Evolutionary conservation across 2,113 vertebrate species (phyloP).

Genomic region (Leptosomus discolor): DNA sequence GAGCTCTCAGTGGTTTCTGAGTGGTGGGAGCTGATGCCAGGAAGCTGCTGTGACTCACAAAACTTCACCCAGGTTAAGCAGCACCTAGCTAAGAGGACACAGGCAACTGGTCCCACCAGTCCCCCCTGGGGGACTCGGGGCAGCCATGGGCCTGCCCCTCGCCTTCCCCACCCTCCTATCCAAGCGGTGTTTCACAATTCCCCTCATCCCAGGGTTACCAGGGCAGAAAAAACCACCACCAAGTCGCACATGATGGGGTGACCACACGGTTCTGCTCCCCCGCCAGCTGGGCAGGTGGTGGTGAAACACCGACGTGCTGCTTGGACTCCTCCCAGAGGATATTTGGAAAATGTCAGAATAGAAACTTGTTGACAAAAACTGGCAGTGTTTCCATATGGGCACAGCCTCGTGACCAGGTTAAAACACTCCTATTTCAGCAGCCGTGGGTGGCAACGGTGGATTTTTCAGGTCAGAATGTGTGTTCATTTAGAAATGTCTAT

Average conservation of each 20-base stretch:
- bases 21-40: not conserved
- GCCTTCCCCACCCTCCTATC: not conserved
- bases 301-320: too few species aligned
- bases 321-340: slow-evolving; percentile 40
- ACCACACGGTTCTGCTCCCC: not conserved
- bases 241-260: accelerated
- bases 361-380: slow-evolving; percentile 55
- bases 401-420: not conserved
- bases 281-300: too few species aligned
- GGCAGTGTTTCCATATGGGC: not conserved
- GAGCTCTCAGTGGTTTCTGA: not conserved
- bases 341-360: slow-evolving; percentile 47
- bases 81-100: not conserved
- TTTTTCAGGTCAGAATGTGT: not conserved
- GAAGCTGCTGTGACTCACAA: not conserved
- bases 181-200: not conserved
- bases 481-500: not conserved
- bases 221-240: not conserved
- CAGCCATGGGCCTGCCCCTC: not conserved
- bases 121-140: accelerated
- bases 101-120: slow-evolving; percentile 7
- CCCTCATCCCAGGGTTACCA: not conserved
- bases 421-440: not conserved
- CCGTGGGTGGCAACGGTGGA: not conserved
- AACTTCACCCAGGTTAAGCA: not conserved